phyloP scores from a whole-genome alignment of 2,888 invertebrate species.

The Aelia acuminata region DNA sequence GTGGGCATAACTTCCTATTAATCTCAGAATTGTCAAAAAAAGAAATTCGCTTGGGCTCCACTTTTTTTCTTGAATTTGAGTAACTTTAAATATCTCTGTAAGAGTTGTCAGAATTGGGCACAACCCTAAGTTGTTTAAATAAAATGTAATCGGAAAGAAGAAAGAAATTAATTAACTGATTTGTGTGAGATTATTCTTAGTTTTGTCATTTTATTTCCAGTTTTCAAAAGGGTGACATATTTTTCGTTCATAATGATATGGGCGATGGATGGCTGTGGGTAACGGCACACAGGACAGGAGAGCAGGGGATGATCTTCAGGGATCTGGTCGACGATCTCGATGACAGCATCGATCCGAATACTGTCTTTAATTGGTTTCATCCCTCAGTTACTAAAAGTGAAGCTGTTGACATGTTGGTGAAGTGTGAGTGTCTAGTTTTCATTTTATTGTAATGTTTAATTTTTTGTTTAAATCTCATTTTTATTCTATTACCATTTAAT shows the following conservation, averaged over 20 bases:
- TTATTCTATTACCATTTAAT: neutral
- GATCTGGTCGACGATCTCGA: constrained; percentile 95
- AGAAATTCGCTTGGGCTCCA: no score
- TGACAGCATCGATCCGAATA: constrained; percentile 94
- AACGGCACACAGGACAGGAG: constrained; percentile 93
- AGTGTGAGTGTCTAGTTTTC: constrained; percentile 72
- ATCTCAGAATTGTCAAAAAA: no score
- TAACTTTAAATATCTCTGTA: neutral
- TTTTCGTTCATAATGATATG: constrained; percentile 97
- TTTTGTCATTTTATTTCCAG: constrained; percentile 70
- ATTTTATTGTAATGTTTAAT: constrained; percentile 48
- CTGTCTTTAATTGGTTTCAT: constrained; percentile 97
- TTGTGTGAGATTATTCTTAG: neutral
- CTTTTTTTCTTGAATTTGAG: no score
- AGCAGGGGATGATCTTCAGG: constrained; percentile 96
- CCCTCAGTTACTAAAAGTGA: constrained; percentile 96
- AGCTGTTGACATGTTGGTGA: constrained; percentile 94
- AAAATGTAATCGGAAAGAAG: neutral
- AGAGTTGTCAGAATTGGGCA: neutral
- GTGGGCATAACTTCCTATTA: no score
- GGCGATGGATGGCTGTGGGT: constrained; percentile 99
- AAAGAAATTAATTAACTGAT: no score
- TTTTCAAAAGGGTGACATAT: constrained; percentile 95
- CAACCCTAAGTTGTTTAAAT: neutral
- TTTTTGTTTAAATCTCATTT: neutral